These are phyloP conservation scores for Drosophila testacea DNA, from an alignment of 2,888 invertebrate genomes.

Conservation along the genomic window DNA sequence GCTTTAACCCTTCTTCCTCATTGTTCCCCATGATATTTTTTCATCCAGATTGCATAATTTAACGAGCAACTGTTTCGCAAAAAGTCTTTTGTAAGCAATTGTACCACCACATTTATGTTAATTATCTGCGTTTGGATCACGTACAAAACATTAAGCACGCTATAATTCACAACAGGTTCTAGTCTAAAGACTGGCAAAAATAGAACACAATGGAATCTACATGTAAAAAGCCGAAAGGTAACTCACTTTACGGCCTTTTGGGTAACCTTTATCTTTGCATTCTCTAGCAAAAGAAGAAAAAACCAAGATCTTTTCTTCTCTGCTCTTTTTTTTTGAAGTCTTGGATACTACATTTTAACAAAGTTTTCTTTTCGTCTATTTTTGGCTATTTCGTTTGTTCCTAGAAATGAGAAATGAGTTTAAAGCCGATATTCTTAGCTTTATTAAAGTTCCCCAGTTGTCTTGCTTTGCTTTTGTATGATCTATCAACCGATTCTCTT, in stretches of 20 bases:
- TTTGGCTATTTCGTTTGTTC: constrained; percentile 14
- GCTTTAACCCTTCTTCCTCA: not conserved
- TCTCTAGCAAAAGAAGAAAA: not conserved
- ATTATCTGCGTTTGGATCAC: constrained; percentile 11
- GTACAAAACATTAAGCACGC: constrained; percentile 4
- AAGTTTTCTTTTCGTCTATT: not conserved
- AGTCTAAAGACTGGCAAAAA: constrained; percentile 3
- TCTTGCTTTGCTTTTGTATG: constrained; percentile 2
- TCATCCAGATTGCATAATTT: constrained; percentile 7
- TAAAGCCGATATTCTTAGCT: constrained; percentile 19
- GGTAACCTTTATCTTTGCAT: not conserved
- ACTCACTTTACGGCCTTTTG: constrained; percentile 17
- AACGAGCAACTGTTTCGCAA: not conserved
- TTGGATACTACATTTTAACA: not conserved
- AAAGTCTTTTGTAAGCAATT: constrained; percentile 1
- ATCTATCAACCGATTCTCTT: constrained; percentile 11
- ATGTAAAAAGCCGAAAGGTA: constrained; percentile 12
- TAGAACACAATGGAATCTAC: not conserved
- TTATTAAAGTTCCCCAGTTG: not conserved
- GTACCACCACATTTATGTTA: constrained; percentile 6
- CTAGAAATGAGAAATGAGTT: constrained; percentile 13
- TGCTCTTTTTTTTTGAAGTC: not conserved
- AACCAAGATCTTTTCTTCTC: not conserved
- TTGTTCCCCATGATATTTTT: not conserved
- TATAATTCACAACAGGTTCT: constrained; percentile 30